Evolutionary conservation across 2,113 vertebrate genomes (phyloP), one percentile per base, ranked within the genome.

Genomic region (Turnix velox): DNA sequence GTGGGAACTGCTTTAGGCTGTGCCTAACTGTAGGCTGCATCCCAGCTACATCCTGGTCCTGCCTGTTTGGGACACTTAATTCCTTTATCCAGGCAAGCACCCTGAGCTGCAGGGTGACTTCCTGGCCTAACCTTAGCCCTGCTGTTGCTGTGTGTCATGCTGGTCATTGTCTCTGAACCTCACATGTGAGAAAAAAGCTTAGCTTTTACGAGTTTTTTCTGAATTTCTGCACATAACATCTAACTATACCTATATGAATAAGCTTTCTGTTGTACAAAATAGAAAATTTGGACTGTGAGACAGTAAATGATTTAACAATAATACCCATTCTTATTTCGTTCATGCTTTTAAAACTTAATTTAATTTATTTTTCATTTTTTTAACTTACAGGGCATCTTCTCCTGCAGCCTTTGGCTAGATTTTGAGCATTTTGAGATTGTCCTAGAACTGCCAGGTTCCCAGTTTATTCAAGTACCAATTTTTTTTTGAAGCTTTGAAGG

Each of bases 81-180:
- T 30, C 7, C 0, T 61, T 59, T 40, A 28, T 46, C 23, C n/a
- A 58, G 48, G 28, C 27, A 52, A 15, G 19, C 5, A 48, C 7
- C 6, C 27, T 11, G 57, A 33, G 12, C 30, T 66, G 3, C 0
- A 0, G 15, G 31, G 11, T 63, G 16, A 19, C 30, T 7, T 25
- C 31, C 16, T 33, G 33, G 37, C 20, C 27, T 68, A 48, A 43
- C 20, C 31, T 73, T 18, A 49, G 18, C 14, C 12, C 14, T 8
- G 3, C 28, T 27, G 31, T 48, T 23, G 7, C 22, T 1, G 1
- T n/a, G 1, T 37, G 23, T 43, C 22, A 48, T 3, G 2, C 31
- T 42, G 23, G 46, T 19, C 23, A 22, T 24, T 42, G 30, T 37
- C 40, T 65, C n/a, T 57, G n/a, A 74, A 51, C 10, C 12, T 39